phyloP scores from a whole-genome alignment of 2,797 vertebrate genomes.

The Crocidura indochinensis region DNA sequence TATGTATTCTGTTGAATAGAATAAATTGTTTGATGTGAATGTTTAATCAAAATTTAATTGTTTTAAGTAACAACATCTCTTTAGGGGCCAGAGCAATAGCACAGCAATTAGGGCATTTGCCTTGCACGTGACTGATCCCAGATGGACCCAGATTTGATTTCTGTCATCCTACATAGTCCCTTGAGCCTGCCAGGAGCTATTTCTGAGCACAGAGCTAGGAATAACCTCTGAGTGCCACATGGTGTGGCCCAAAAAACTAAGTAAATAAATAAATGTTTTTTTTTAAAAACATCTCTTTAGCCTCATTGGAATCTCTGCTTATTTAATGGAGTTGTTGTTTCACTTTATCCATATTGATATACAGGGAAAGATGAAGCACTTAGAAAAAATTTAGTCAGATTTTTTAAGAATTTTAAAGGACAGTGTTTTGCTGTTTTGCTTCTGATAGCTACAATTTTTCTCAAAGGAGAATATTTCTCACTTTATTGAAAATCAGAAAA shows the following conservation, averaged over 20 bases:
- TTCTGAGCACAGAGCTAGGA: no score
- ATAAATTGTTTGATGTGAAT: slow-evolving; percentile 17
- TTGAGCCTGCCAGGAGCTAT: no score
- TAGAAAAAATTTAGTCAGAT: neutral
- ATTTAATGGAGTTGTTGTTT: no score
- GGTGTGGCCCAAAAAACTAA: neutral
- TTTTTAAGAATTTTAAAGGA: neutral
- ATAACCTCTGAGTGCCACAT: no score
- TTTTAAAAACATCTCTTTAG: neutral
- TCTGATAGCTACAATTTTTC: slow-evolving; percentile 8
- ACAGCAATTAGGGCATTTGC: no score
- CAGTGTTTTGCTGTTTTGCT: neutral
- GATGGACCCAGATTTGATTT: no score
- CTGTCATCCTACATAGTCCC: no score
- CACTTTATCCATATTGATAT: no score
- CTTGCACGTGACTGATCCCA: no score
- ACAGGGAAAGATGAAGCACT: neutral
- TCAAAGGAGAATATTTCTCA: neutral
- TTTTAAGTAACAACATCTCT: neutral
- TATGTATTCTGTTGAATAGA: neutral
- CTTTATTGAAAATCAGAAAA: neutral
- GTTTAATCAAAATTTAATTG: neutral
- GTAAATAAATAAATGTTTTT: neutral
- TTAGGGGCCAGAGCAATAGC: neutral
- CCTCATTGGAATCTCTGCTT: neutral